phyloP scores from a whole-genome alignment of 2,888 invertebrate genomes.

The Macrophya annulata region DNA sequence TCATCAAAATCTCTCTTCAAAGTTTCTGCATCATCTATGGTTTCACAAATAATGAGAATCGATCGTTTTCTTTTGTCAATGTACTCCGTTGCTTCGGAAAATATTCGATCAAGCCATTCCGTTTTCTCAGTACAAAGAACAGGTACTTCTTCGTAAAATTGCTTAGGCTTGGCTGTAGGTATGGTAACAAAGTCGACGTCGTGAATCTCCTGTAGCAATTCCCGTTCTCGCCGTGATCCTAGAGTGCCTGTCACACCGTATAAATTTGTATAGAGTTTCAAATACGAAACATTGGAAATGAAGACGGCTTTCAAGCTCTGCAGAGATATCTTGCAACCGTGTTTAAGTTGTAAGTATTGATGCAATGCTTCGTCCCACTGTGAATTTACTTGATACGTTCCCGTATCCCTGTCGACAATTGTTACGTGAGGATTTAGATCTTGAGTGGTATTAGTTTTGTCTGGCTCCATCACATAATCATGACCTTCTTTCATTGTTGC shows the following conservation, averaged over 20 bases:
- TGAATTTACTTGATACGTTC: conserved; percentile 72
- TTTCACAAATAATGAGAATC: conserved; percentile 68
- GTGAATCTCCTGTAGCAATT: conserved; percentile 69
- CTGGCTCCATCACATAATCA: conserved; percentile 72
- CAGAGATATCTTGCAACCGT: conserved; percentile 70
- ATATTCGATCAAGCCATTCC: conserved; percentile 60
- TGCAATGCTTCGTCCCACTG: conserved; percentile 77
- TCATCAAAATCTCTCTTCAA: conserved; percentile 60
- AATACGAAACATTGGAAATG: conserved; percentile 75
- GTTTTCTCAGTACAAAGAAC: conserved; percentile 59
- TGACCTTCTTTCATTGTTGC: conserved; percentile 67
- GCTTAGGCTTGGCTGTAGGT: conserved; percentile 70
- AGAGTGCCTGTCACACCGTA: conserved; percentile 77
- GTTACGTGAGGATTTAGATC: conserved; percentile 63
- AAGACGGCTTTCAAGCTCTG: conserved; percentile 75
- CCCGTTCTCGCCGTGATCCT: conserved; percentile 71
- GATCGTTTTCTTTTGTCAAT: conserved; percentile 62
- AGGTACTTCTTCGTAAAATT: conserved; percentile 65
- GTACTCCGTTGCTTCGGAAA: conserved; percentile 57
- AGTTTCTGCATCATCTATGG: conserved; percentile 60
- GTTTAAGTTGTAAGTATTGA: conserved; percentile 78
- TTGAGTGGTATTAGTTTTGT: conserved; percentile 63
- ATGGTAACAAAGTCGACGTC: conserved; percentile 70
- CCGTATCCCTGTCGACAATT: conserved; percentile 75
- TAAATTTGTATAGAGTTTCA: conserved; percentile 68